These are phyloP conservation scores for Eumaeus atala DNA, from an alignment of 1,140 invertebrate genomes.

Conservation along the genomic window DNA sequence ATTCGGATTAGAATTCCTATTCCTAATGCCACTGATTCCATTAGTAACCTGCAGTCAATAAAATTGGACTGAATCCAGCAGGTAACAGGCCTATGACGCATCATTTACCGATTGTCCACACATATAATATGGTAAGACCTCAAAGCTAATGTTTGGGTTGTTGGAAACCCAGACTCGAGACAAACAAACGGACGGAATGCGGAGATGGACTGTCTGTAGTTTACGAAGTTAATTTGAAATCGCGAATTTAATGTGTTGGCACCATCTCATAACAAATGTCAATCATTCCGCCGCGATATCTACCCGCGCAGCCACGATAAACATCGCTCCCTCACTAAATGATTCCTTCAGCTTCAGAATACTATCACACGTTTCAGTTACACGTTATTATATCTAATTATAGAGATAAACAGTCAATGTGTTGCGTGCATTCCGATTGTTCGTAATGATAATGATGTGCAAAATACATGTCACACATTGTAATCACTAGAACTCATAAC, in stretches of 20 bases:
- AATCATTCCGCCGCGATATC: constrained; percentile 14
- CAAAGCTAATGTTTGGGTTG: constrained; percentile 15
- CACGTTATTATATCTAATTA: no score
- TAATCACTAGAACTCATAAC: no score
- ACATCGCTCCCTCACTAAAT: not conserved
- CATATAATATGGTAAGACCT: not conserved
- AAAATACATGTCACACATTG: no score
- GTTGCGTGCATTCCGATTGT: no score
- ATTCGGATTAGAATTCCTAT: no score
- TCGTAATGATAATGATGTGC: no score
- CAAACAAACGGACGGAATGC: constrained; percentile 17
- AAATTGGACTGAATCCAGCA: no score
- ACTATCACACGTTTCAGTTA: no score
- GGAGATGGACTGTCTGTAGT: constrained; percentile 15
- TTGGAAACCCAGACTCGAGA: constrained; percentile 14
- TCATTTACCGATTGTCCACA: not conserved
- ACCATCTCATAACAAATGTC: constrained; percentile 19
- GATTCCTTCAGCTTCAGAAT: no score
- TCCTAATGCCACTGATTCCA: no score
- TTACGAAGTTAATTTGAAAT: constrained; percentile 13
- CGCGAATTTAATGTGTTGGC: constrained; percentile 17
- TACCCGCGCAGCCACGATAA: constrained; percentile 12
- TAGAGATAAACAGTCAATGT: no score
- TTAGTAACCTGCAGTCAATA: no score
- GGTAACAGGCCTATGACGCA: not conserved